These are phyloP conservation scores for Heliconius ismenius DNA, from an alignment of 2,888 invertebrate genomes.

Conservation along the genomic window DNA sequence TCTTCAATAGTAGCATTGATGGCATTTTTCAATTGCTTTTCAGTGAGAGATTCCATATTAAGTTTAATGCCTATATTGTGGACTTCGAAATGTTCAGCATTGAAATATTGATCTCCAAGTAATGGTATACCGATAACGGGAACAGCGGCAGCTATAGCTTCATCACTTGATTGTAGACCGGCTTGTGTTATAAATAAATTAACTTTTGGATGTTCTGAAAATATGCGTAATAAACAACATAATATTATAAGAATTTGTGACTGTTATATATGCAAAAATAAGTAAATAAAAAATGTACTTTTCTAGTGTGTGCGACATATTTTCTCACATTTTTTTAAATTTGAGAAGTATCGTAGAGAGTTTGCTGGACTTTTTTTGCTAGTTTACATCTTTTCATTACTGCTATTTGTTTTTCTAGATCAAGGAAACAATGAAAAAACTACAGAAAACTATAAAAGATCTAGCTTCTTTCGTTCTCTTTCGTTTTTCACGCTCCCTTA, in stretches of 20 bases:
- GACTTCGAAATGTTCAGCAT: slow-evolving; percentile 52
- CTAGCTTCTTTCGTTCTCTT: too few species aligned
- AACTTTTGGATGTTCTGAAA: slow-evolving; percentile 65
- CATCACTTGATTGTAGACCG: slow-evolving; percentile 68
- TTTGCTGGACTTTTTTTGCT: too few species aligned
- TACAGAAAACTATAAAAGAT: too few species aligned
- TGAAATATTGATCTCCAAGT: slow-evolving; percentile 63
- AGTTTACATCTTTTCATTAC: not conserved
- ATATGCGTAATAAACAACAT: not conserved
- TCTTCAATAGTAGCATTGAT: slow-evolving; percentile 49
- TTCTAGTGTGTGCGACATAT: not conserved
- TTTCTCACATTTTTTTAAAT: too few species aligned
- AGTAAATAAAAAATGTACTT: not conserved
- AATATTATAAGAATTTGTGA: too few species aligned
- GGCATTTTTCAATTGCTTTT: slow-evolving; percentile 48
- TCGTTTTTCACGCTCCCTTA: too few species aligned
- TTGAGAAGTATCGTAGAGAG: too few species aligned
- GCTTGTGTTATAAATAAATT: slow-evolving; percentile 72
- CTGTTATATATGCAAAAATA: too few species aligned
- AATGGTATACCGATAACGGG: slow-evolving; percentile 65
- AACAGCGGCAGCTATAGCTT: slow-evolving; percentile 61
- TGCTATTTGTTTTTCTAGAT: not conserved
- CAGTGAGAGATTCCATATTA: slow-evolving; percentile 47
- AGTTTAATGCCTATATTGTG: slow-evolving; percentile 50
- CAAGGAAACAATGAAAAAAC: not conserved